Percentiles rank a stretch among this genome's conserved stretches.
phyloP scores from a whole-genome alignment of 2,888 invertebrate species.

The Himalopsyche kuldschensis region DNA sequence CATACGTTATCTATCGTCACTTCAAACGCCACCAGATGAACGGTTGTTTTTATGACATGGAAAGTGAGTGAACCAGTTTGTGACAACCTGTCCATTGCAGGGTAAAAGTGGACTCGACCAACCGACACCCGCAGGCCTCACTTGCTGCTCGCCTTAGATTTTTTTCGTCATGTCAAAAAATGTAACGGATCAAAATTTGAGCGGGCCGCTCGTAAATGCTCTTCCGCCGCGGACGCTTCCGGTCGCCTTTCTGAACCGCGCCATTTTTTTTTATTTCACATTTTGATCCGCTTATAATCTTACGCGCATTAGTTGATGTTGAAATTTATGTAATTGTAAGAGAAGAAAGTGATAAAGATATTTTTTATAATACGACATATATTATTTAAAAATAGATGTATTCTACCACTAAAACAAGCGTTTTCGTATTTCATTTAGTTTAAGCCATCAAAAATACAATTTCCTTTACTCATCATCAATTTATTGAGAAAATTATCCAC shows the following conservation, averaged over 20 bases:
- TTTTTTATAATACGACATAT: background rate
- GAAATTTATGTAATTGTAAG: background rate
- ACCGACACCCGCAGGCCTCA: background rate
- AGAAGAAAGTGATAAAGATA: background rate
- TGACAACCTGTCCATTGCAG: constrained; percentile 36
- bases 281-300: background rate
- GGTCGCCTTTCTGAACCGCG: background rate
- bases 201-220: constrained; percentile 7
- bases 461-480: too few relatives aligned
- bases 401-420: too few relatives aligned
- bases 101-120: constrained; percentile 33
- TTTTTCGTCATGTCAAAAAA: background rate
- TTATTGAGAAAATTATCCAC: too few relatives aligned
- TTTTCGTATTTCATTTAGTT: too few relatives aligned
- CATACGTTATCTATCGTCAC: background rate
- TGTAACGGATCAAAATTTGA: constrained; percentile 10
- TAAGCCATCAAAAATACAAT: too few relatives aligned
- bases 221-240: background rate
- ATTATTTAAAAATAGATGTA: too few relatives aligned
- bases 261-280: background rate
- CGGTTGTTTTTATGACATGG: constrained; percentile 39
- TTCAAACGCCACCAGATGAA: constrained; percentile 24
- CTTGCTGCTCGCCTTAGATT: background rate
- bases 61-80: constrained; percentile 40
- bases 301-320: background rate